A percentile compares a stretch with the other conserved stretches of the same genome.
Evolutionary conservation across 2,888 invertebrate genomes (phyloP).

Genomic region (Chesias legatella): DNA sequence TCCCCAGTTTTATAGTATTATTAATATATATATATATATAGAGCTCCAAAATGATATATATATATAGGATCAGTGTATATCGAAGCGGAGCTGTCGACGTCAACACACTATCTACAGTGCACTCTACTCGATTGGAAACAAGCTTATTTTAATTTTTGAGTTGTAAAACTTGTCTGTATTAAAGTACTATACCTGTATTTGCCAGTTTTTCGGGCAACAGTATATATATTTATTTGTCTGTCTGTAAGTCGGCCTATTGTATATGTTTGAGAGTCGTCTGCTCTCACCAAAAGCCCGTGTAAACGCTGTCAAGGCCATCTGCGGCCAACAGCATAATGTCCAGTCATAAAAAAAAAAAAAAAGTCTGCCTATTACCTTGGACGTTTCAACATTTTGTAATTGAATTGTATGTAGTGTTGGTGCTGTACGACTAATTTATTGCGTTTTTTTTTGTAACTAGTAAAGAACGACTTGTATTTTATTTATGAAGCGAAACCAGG

Average conservation of each 20-base stretch:
- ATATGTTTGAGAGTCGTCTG: slow-evolving; percentile 45
- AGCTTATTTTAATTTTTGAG: slow-evolving; percentile 19
- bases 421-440: slow-evolving; percentile 79
- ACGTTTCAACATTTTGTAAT: slow-evolving; percentile 54
- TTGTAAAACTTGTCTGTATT: slow-evolving; percentile 14
- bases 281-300: too few species aligned
- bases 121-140: too few species aligned
- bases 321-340: too few species aligned
- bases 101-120: too few species aligned
- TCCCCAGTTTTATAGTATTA: too few species aligned
- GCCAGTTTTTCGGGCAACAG: slow-evolving; percentile 4
- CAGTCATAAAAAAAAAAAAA: too few species aligned
- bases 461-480: slow-evolving; percentile 58
- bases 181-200: slow-evolving; percentile 7
- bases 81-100: too few species aligned
- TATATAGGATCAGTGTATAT: too few species aligned
- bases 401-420: slow-evolving; percentile 72
- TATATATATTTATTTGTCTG: slow-evolving; percentile 13
- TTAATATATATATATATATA: too few species aligned
- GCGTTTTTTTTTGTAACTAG: slow-evolving; percentile 62
- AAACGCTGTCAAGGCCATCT: too few species aligned
- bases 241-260: slow-evolving; percentile 38
- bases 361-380: too few species aligned
- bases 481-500: slow-evolving; percentile 68
- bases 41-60: too few species aligned